Percentiles rank a stretch among this genome's conserved stretches.
Conservation (phyloP, 2,113 vertebrate genomes). For the Rousettus leschenaultii region DNA sequence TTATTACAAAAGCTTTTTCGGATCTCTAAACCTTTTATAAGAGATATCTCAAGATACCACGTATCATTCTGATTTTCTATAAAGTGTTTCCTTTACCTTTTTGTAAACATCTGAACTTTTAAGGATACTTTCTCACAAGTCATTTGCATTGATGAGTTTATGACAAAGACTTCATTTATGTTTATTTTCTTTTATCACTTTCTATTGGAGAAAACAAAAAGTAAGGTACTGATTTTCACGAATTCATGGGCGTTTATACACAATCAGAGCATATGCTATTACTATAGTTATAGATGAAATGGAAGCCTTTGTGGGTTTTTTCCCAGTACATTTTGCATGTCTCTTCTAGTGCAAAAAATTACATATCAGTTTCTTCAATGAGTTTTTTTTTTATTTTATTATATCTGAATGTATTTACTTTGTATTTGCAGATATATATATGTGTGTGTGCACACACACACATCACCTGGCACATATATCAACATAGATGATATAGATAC, state of each 20-base stretch:
- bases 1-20: conserved; percentile 12
- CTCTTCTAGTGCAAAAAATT: neutral
- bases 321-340: neutral
- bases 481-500: neutral
- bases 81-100: neutral
- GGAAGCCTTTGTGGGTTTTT: neutral
- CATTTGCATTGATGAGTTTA: neutral
- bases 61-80: neutral
- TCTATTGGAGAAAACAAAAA: neutral
- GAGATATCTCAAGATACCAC: neutral
- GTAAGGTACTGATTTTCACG: neutral
- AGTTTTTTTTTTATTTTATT: neutral
- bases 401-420: neutral
- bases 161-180: neutral
- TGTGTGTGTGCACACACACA: neutral
- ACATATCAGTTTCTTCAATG: neutral
- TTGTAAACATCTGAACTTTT: neutral
- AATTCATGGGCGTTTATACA: neutral
- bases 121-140: neutral
- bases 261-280: neutral
- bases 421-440: neutral
- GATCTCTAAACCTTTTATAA: neutral
- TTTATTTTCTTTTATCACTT: neutral
- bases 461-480: neutral
- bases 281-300: neutral